phyloP scores from a whole-genome alignment of 2,888 invertebrate species.

The Cosmorhoe ocellata region DNA sequence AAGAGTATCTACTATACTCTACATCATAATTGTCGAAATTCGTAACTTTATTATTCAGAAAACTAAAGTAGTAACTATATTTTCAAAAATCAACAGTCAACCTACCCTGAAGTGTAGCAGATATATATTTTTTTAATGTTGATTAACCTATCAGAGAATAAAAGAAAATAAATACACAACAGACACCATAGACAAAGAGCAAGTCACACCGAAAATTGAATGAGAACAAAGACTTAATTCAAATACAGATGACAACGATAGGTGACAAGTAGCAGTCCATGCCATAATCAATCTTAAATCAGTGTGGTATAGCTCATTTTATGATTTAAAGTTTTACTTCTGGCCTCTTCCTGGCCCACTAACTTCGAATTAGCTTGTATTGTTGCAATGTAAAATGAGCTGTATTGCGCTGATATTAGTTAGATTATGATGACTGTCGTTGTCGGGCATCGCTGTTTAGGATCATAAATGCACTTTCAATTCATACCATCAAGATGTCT shows the following conservation, averaged over 20 bases:
- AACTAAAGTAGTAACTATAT: no score
- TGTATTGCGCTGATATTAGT: neutral
- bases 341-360: neutral
- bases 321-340: neutral
- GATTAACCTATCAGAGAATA: constrained; percentile 11
- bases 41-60: no score
- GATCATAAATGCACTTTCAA: constrained; percentile 40
- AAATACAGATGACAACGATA: no score
- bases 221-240: constrained; percentile 33
- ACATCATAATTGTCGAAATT: no score
- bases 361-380: neutral
- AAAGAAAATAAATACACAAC: constrained; percentile 15
- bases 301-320: neutral
- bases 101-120: no score
- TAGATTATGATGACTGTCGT: neutral
- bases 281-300: neutral
- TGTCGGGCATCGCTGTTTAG: neutral
- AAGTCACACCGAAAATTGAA: constrained; percentile 64
- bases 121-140: no score
- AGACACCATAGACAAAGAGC: constrained; percentile 45
- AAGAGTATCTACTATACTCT: no score
- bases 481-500: constrained; percentile 26
- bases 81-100: no score
- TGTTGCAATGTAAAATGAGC: neutral
- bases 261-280: neutral